Evolutionary conservation across 2,113 vertebrate species (phyloP), one percentile per base, ranked within the genome.

Genomic region (Myxocyprinus asiaticus): DNA sequence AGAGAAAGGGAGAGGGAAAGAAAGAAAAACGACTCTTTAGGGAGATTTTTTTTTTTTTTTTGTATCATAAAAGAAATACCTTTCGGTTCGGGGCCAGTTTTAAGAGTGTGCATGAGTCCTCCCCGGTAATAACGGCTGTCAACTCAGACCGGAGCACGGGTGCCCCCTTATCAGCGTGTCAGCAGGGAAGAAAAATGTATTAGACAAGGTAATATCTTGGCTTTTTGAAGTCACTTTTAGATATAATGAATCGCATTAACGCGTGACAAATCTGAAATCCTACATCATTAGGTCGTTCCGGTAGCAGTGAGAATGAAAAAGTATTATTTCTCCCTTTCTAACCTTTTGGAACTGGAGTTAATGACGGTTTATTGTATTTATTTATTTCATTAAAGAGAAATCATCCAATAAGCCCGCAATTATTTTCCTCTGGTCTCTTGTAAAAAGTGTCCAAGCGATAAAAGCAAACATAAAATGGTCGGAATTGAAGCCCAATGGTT

Each of bases 321-420:
- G 88, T 85, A 84, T 88, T 88, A 92, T 87, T 85, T 82, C 90
- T 81, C 78, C 80, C 84, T 65, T 76, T 82, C 80, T 94, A 93
- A 94, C 92, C 92, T 90, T 77, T 90, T 93, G 88, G 94, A 94
- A 94, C 91, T 78, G 84, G 89, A 94, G 89, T 89, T 95, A 96
- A 96, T 95, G 92, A 91, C 90, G 86, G 93, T 92, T 95, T 93
- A 95, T 95, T 94, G 94, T 95, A 94, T 96, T 95, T 95, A 94
- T 94, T 93, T 94, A 91, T 94, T 93, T 94, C 89, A 67, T 93
- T 92, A 94, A 92, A 82, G 76, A 82, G 79, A 84, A 87, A 78
- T 81, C 80, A 79, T 67, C 86, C 85, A 82, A 86, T 82, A 84
- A 80, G 81, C 53, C 83, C 7, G 71, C 69, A 79, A 83, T 83